Percentiles rank a stretch among this genome's conserved stretches.
phyloP scores from a whole-genome alignment of 2,888 invertebrate genomes.

The Melinaea marsaeus region DNA sequence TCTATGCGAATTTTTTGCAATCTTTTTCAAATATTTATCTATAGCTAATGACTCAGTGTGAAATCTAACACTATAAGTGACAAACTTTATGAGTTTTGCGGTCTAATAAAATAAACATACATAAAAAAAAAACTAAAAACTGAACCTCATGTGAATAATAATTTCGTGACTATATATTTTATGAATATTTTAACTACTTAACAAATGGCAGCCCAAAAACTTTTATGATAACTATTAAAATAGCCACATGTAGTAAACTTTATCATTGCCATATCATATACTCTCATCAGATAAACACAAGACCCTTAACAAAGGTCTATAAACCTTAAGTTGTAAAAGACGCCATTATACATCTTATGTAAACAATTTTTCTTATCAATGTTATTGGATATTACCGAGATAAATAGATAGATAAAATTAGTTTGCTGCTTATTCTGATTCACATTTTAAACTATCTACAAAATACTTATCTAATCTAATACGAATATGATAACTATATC shows the following conservation, averaged over 20 bases:
- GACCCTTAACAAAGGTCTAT: constrained; percentile 44
- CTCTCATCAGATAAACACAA: constrained; percentile 34
- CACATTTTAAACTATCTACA: not conserved
- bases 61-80: constrained; percentile 39
- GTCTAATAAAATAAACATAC: constrained; percentile 40
- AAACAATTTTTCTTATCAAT: constrained; percentile 36
- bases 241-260: constrained; percentile 13
- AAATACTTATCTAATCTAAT: no score
- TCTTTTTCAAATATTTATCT: not conserved
- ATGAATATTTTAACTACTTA: not conserved
- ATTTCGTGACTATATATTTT: not conserved
- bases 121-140: not conserved
- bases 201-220: not conserved
- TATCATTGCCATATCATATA: constrained; percentile 26
- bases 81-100: constrained; percentile 54
- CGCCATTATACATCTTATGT: constrained; percentile 44
- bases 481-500: no score
- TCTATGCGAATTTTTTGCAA: no score
- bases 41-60: constrained; percentile 25
- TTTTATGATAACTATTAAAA: constrained; percentile 6
- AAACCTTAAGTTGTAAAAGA: constrained; percentile 46
- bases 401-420: constrained; percentile 49
- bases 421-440: constrained; percentile 49
- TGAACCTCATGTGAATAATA: not conserved
- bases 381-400: constrained; percentile 51